A percentile compares a stretch with the other conserved stretches of the same genome.
Conservation (phyloP, 2,888 invertebrate genomes). For the Maniola hyperantus region DNA sequence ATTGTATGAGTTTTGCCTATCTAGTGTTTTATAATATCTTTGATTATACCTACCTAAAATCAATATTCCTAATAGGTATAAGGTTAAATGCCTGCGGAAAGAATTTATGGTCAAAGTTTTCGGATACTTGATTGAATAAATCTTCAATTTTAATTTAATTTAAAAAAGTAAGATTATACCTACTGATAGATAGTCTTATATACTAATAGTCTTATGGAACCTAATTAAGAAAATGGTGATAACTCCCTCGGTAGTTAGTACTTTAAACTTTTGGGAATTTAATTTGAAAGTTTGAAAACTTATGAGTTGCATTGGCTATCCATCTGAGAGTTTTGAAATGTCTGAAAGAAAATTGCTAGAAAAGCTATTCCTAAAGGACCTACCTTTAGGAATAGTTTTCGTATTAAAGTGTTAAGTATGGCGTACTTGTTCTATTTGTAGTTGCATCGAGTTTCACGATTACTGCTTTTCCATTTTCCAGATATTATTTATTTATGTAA, state of each 20-base stretch:
- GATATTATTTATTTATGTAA: too few relatives aligned
- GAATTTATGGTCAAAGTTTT: neutral
- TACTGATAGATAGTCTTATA: too few relatives aligned
- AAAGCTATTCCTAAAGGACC: neutral
- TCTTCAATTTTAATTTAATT: neutral
- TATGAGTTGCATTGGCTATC: neutral
- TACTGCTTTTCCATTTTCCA: too few relatives aligned
- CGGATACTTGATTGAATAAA: neutral
- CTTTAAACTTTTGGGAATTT: conserved; percentile 11
- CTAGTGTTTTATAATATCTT: too few relatives aligned
- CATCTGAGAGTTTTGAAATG: conserved; percentile 2
- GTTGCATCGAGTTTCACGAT: neutral
- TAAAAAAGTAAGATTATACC: conserved; percentile 2
- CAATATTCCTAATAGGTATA: neutral
- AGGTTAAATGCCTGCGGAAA: neutral
- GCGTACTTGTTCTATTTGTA: neutral
- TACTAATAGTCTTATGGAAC: neutral
- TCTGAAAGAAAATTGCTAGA: conserved; percentile 8
- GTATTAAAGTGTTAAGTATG: neutral
- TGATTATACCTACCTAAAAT: neutral
- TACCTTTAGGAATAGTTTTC: conserved; percentile 6
- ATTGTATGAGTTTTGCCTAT: too few relatives aligned
- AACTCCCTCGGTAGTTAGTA: neutral
- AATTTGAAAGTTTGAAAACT: conserved; percentile 3
- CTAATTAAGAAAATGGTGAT: conserved; percentile 5